Conservation (phyloP, 2,113 vertebrate genomes). For the Nyctibius bracteatus region DNA sequence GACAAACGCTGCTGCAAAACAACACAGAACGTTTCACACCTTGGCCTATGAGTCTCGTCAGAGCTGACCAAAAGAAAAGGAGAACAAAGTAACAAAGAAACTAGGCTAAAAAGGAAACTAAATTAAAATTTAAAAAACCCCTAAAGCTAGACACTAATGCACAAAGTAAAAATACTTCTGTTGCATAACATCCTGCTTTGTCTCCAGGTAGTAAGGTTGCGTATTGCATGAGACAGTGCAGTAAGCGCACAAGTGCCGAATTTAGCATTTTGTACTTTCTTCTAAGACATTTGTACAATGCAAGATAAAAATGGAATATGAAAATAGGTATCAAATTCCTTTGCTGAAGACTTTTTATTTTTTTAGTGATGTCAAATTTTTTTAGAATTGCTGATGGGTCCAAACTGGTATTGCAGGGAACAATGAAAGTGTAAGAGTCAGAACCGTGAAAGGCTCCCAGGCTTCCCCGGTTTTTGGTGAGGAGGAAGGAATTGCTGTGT, state of each 20-base stretch:
- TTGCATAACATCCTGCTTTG: not conserved
- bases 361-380: not conserved
- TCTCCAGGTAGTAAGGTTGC: not conserved
- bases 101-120: not conserved
- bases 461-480: not conserved
- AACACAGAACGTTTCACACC: not conserved
- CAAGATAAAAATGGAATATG: not conserved
- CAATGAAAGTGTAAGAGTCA: not conserved
- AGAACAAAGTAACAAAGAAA: not conserved
- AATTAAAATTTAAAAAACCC: not conserved
- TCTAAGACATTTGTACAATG: not conserved
- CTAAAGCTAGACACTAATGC: not conserved
- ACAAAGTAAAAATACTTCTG: not conserved
- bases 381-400: not conserved
- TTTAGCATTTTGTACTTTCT: not conserved
- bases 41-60: constrained; percentile 9
- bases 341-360: not conserved
- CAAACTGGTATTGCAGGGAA: not conserved
- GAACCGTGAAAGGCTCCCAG: not conserved
- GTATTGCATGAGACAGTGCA: not conserved
- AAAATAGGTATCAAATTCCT: not conserved
- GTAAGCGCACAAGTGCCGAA: not conserved
- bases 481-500: not conserved
- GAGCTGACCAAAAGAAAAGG: constrained; percentile 28
- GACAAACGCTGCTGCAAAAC: constrained; percentile 58